phyloP scores from a whole-genome alignment of 2,113 vertebrate genomes.

The Serilophus lunatus region DNA sequence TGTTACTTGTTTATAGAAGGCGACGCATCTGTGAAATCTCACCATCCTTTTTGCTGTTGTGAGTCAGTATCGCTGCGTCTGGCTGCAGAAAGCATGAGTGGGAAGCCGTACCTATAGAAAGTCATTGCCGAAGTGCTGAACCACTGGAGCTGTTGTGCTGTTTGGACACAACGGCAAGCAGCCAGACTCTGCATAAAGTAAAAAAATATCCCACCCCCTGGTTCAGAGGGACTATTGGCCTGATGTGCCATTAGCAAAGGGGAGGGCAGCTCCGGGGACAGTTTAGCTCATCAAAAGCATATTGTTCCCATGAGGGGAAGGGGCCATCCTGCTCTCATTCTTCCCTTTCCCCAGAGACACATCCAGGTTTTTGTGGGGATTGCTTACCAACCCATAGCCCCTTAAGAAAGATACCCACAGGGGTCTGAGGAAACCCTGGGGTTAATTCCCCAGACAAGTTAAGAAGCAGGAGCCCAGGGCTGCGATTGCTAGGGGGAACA shows the following conservation, averaged over 20 bases:
- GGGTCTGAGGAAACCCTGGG: neutral
- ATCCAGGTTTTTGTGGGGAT: neutral
- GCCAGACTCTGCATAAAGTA: neutral
- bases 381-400: fast-evolving
- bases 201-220: fast-evolving
- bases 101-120: neutral
- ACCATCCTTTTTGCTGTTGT: neutral
- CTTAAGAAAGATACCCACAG: fast-evolving
- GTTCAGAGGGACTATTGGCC: neutral
- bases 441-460: neutral
- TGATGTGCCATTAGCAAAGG: neutral
- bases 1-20: fast-evolving
- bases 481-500: neutral
- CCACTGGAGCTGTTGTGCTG: neutral
- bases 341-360: neutral
- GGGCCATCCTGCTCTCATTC: fast-evolving
- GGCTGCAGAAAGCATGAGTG: neutral
- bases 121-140: neutral
- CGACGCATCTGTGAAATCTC: fast-evolving
- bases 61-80: fast-evolving
- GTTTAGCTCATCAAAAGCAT: neutral
- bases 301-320: neutral
- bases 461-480: neutral
- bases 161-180: fast-evolving
- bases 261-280: neutral